Conservation (phyloP, 2,797 vertebrate species). For the Erpetoichthys calabaricus region DNA sequence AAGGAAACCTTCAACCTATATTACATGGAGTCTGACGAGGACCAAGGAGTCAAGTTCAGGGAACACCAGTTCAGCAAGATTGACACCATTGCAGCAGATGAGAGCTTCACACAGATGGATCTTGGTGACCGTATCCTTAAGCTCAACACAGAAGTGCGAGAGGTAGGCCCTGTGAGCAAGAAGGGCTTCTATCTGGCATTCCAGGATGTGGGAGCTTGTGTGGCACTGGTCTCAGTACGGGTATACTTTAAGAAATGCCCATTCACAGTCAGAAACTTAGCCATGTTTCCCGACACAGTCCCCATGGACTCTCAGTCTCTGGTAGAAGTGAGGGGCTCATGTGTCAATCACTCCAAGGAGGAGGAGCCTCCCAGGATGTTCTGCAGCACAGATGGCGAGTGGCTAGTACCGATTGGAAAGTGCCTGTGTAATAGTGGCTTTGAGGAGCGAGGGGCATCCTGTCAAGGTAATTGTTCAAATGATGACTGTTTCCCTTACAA, state of each 20-base stretch:
- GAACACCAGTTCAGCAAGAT: slow-evolving; percentile 92
- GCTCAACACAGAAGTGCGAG: slow-evolving; percentile 89
- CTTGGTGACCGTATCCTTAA: slow-evolving; percentile 93
- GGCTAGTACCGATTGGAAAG: slow-evolving; percentile 95
- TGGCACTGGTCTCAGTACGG: slow-evolving; percentile 87
- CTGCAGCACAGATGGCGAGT: slow-evolving; percentile 95
- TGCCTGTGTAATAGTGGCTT: slow-evolving; percentile 84
- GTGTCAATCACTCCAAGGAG: slow-evolving; percentile 92
- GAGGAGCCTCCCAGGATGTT: slow-evolving; percentile 94
- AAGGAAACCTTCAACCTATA: slow-evolving; percentile 97
- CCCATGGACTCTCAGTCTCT: slow-evolving; percentile 90
- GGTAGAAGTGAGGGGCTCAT: slow-evolving; percentile 89
- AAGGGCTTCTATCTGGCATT: slow-evolving; percentile 95
- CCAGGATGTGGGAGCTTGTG: slow-evolving; percentile 91
- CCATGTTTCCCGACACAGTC: slow-evolving; percentile 89
- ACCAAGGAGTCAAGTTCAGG: slow-evolving; percentile 77
- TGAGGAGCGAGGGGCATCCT: slow-evolving; percentile 74
- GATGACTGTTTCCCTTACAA: no score
- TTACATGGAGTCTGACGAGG: slow-evolving; percentile 84
- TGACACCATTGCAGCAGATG: slow-evolving; percentile 92
- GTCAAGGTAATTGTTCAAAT: slow-evolving; percentile 70
- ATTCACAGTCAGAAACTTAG: slow-evolving; percentile 81
- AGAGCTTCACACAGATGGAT: slow-evolving; percentile 96
- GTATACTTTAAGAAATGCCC: slow-evolving; percentile 98
- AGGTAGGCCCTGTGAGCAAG: slow-evolving; percentile 81